phyloP scores from a whole-genome alignment of 2,113 vertebrate genomes.

The Crotalus horridus region DNA sequence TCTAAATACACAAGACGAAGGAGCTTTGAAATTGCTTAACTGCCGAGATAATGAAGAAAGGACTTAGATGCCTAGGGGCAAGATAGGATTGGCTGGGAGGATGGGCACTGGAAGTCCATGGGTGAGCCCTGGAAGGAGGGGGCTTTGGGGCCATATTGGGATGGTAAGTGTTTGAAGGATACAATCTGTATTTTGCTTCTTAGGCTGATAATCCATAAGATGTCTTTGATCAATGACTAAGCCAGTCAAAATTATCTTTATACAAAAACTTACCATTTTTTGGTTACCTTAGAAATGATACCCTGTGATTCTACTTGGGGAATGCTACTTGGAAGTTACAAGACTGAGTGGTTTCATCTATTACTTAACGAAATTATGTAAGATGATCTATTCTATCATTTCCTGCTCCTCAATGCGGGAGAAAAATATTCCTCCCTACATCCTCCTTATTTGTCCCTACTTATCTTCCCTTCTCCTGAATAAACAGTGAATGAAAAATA shows the following conservation, averaged over 20 bases:
- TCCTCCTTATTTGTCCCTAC: not conserved
- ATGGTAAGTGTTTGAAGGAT: not conserved
- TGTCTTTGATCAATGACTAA: not conserved
- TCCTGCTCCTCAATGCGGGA: not conserved
- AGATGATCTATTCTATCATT: not conserved
- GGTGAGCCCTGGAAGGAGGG: not conserved
- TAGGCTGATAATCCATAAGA: not conserved
- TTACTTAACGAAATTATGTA: not conserved
- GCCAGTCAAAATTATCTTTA: not conserved
- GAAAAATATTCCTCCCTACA: not conserved
- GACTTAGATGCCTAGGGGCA: not conserved
- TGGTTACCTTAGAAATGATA: not conserved
- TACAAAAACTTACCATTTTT: not conserved
- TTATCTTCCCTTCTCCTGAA: not conserved
- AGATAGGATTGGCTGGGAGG: not conserved
- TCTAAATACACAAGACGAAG: not conserved
- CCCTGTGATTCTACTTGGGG: not conserved
- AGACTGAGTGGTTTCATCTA: not conserved
- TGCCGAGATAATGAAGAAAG: not conserved
- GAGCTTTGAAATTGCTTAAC: not conserved
- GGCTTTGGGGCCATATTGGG: not conserved
- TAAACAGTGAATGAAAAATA: not conserved
- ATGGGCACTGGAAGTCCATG: not conserved
- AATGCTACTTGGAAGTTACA: not conserved
- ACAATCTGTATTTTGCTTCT: not conserved